Evolutionary conservation across 2,888 invertebrate species (phyloP).

Genomic region (Dynastes tityus): DNA sequence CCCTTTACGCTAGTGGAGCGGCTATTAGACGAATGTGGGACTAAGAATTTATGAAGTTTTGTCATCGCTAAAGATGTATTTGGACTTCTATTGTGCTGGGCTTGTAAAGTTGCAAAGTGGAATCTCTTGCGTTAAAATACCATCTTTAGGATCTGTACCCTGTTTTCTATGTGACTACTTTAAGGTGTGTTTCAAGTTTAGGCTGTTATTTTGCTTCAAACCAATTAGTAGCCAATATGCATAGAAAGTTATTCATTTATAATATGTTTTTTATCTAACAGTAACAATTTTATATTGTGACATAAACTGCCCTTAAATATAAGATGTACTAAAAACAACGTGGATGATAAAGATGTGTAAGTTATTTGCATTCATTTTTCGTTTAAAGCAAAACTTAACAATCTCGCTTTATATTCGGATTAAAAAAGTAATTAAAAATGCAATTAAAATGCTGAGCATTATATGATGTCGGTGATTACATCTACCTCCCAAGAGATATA

Average conservation of each 20-base stretch:
- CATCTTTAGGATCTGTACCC: no score
- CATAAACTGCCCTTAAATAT: not conserved
- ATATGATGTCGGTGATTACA: not conserved
- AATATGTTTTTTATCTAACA: not conserved
- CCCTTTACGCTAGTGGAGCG: no score
- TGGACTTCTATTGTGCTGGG: no score
- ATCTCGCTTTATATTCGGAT: not conserved
- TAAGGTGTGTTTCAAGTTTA: not conserved
- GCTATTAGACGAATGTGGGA: no score
- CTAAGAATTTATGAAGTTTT: no score
- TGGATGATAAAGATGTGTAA: not conserved
- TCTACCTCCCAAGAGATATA: not conserved
- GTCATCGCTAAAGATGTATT: no score
- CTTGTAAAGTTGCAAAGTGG: no score
- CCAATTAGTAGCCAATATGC: no score
- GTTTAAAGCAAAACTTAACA: not conserved
- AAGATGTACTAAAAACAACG: not conserved
- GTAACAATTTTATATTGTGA: not conserved
- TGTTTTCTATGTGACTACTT: no score
- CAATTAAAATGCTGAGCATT: not conserved
- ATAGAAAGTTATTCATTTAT: no score
- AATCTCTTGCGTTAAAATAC: no score
- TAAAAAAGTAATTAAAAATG: slow-evolving; percentile 12
- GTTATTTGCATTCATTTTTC: not conserved
- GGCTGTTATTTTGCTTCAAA: not conserved